Percentiles rank a stretch among this genome's conserved stretches.
These are phyloP conservation scores for Parauchenoglanis punctatus DNA, from an alignment of 2,797 vertebrate species.

Conservation along the genomic window DNA sequence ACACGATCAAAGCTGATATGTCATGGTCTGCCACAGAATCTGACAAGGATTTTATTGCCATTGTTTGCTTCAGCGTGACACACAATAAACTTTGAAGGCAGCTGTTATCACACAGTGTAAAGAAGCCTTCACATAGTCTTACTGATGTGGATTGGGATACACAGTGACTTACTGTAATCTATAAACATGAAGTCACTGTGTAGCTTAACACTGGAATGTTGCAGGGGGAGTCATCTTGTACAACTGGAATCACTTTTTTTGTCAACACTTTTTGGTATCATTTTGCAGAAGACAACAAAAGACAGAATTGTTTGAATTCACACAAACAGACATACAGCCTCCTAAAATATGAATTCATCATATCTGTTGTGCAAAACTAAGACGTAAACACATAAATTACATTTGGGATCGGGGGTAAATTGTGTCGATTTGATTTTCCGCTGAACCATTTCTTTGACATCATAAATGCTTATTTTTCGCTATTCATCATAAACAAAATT, in stretches of 20 bases:
- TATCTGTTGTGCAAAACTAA: background rate
- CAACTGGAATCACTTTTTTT: background rate
- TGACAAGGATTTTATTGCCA: background rate
- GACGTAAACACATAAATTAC: background rate
- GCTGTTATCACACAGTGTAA: background rate
- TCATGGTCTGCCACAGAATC: background rate
- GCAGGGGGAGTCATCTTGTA: background rate
- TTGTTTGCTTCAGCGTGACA: background rate
- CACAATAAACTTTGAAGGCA: background rate
- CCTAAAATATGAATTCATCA: background rate
- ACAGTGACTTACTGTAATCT: constrained; percentile 11
- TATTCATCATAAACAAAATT: background rate
- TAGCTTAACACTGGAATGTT: background rate
- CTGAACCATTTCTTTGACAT: background rate
- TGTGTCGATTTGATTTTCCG: background rate
- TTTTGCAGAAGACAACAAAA: background rate
- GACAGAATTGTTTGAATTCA: background rate
- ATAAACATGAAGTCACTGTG: background rate
- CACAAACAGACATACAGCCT: background rate
- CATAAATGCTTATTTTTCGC: background rate
- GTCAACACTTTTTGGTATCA: background rate
- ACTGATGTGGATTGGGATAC: background rate
- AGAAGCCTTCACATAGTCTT: background rate
- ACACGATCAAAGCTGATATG: background rate
- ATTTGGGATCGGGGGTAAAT: background rate